phyloP scores from a whole-genome alignment of 1,140 invertebrate species.

The Drosophila sucinea region DNA sequence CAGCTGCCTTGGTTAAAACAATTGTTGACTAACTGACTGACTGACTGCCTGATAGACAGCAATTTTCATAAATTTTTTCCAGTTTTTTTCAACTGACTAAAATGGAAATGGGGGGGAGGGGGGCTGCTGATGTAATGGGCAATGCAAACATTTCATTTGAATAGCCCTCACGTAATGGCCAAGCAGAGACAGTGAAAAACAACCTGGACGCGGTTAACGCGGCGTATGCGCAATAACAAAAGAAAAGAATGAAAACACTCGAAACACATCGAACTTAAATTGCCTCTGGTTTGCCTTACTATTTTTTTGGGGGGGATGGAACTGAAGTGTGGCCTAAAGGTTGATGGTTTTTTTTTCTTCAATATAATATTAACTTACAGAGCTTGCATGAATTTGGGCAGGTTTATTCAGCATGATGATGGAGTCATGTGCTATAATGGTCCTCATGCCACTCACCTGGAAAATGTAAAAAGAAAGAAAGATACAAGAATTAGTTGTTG shows the following conservation, averaged over 20 bases:
- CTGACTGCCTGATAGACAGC: slow-evolving; percentile 26
- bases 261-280: slow-evolving; percentile 61
- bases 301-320: slow-evolving; percentile 6
- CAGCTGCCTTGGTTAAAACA: slow-evolving; percentile 30
- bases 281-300: slow-evolving; percentile 30
- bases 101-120: neutral
- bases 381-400: slow-evolving; percentile 20
- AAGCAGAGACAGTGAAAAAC: slow-evolving; percentile 39
- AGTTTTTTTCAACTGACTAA: slow-evolving; percentile 47
- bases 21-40: slow-evolving; percentile 48
- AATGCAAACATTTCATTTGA: slow-evolving; percentile 74
- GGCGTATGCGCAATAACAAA: slow-evolving; percentile 63
- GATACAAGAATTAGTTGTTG: slow-evolving; percentile 42
- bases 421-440: slow-evolving; percentile 14
- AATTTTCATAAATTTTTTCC: slow-evolving; percentile 77
- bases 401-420: neutral
- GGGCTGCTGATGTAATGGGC: slow-evolving; percentile 68
- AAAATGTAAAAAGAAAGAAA: slow-evolving; percentile 34
- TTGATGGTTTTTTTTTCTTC: slow-evolving; percentile 36
- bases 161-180: slow-evolving; percentile 71
- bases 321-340: slow-evolving; percentile 39
- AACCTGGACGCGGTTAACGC: slow-evolving; percentile 33
- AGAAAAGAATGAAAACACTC: slow-evolving; percentile 16
- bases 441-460: slow-evolving; percentile 59
- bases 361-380: slow-evolving; percentile 61